Evolutionary conservation across 2,888 invertebrate species (phyloP).

Genomic region (Alloscopus bannaensis): DNA sequence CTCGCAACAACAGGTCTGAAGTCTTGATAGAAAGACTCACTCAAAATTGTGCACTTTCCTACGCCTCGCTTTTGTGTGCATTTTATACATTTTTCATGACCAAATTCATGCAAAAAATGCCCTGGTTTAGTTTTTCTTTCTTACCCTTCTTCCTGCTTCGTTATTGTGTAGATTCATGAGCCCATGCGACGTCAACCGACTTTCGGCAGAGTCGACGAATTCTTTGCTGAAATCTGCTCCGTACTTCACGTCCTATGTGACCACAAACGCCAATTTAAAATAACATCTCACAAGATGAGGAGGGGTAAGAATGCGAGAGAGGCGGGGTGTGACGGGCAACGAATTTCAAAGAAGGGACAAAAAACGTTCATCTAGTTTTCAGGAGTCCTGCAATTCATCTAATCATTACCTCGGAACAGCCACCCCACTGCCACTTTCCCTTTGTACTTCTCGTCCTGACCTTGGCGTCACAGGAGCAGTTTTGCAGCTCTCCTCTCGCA

Average conservation of each 20-base stretch:
- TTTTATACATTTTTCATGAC: constrained; percentile 36
- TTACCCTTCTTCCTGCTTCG: constrained; percentile 91
- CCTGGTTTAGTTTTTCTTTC: constrained; percentile 66
- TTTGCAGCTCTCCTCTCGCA: constrained; percentile 88
- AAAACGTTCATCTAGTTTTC: constrained; percentile 1
- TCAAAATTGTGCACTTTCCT: too few relatives aligned
- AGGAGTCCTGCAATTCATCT: background rate
- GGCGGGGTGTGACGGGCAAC: background rate
- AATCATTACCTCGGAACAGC: constrained; percentile 87
- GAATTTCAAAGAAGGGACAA: background rate
- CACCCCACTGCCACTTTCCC: constrained; percentile 93
- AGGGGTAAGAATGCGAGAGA: background rate
- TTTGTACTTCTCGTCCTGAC: constrained; percentile 84
- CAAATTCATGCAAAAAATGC: constrained; percentile 3
- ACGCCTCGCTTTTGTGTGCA: background rate
- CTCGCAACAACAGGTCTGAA: background rate
- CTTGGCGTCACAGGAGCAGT: constrained; percentile 90
- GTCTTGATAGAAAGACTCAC: too few relatives aligned
- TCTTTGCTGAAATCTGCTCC: constrained; percentile 90
- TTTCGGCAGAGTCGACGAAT: constrained; percentile 90
- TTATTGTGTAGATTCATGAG: constrained; percentile 95
- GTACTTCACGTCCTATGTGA: constrained; percentile 86
- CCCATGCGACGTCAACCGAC: constrained; percentile 79
- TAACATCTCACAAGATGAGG: background rate
- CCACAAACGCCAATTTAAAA: background rate